Percentiles rank a stretch among this genome's conserved stretches.
Evolutionary conservation across 2,888 invertebrate species (phyloP).

Genomic region (Junonia oenone): DNA sequence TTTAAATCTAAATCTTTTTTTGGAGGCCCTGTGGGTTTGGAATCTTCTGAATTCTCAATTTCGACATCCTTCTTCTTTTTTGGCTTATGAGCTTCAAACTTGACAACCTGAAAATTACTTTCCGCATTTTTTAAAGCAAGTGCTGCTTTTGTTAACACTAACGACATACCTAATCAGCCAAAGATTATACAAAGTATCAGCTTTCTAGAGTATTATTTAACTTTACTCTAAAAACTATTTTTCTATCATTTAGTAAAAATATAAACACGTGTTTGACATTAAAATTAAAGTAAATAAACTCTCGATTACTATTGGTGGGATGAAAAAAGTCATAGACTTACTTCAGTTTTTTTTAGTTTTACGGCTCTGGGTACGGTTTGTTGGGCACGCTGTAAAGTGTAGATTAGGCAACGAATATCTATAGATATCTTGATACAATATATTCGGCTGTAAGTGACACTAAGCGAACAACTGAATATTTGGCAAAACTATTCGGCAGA

Average conservation of each 20-base stretch:
- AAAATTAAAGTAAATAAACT: neutral
- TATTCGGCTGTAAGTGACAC: no score
- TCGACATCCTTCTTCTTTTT: slow-evolving; percentile 49
- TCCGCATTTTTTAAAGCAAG: slow-evolving; percentile 61
- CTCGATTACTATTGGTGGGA: neutral
- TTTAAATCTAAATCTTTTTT: slow-evolving; percentile 84
- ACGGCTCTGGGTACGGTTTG: no score
- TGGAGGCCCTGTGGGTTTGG: slow-evolving; percentile 30
- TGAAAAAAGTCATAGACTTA: neutral
- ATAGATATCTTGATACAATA: no score
- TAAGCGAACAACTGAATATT: no score
- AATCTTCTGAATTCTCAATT: slow-evolving; percentile 28
- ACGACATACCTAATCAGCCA: slow-evolving; percentile 55
- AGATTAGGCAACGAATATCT: no score
- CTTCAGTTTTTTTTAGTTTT: no score
- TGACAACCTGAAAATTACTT: slow-evolving; percentile 65
- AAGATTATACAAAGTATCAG: neutral
- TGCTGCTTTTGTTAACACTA: slow-evolving; percentile 74
- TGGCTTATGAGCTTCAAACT: slow-evolving; percentile 74
- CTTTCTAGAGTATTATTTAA: no score
- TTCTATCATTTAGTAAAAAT: neutral
- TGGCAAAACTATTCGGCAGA: no score
- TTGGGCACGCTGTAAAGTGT: no score
- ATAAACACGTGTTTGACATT: neutral
- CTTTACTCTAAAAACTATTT: neutral